phyloP scores from a whole-genome alignment of 2,113 vertebrate genomes.

The Misgurnus anguillicaudatus region DNA sequence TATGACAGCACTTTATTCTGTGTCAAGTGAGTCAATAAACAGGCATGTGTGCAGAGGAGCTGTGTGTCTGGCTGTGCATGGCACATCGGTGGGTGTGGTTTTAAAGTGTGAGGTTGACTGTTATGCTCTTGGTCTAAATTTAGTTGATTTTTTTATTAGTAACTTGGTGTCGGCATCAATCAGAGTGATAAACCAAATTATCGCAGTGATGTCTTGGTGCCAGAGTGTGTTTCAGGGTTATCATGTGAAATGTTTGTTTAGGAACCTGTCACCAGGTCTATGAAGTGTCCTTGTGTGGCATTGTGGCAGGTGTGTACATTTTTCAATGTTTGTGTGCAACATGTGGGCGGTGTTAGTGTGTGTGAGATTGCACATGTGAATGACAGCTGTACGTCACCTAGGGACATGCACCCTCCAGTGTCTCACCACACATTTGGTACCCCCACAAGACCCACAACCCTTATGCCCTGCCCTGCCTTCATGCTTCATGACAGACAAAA shows the following conservation, averaged over 20 bases:
- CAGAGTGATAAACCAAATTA: not conserved
- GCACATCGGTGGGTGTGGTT: not conserved
- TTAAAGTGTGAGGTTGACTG: not conserved
- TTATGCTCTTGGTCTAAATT: constrained; percentile 1
- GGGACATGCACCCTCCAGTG: not conserved
- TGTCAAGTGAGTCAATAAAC: not conserved
- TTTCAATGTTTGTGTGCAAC: constrained; percentile 31
- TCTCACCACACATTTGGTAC: constrained; percentile 3
- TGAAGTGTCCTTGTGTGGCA: constrained; percentile 1
- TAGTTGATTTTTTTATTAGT: not conserved
- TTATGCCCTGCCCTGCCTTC: constrained; percentile 2
- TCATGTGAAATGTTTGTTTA: not conserved
- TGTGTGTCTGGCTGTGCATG: not conserved
- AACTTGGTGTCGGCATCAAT: not conserved
- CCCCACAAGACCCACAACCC: not conserved
- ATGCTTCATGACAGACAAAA: constrained; percentile 12
- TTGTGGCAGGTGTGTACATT: constrained; percentile 28
- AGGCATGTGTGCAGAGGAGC: not conserved
- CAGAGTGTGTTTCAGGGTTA: not conserved
- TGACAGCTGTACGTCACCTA: constrained; percentile 39
- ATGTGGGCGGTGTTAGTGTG: constrained; percentile 18
- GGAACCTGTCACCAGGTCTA: constrained; percentile 22
- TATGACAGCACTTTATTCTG: not conserved
- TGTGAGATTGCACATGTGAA: constrained; percentile 14
- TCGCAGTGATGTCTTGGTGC: not conserved